Evolutionary conservation across 23 tunicate genomes (phyloP).

Genomic region (Diplosoma virens): DNA sequence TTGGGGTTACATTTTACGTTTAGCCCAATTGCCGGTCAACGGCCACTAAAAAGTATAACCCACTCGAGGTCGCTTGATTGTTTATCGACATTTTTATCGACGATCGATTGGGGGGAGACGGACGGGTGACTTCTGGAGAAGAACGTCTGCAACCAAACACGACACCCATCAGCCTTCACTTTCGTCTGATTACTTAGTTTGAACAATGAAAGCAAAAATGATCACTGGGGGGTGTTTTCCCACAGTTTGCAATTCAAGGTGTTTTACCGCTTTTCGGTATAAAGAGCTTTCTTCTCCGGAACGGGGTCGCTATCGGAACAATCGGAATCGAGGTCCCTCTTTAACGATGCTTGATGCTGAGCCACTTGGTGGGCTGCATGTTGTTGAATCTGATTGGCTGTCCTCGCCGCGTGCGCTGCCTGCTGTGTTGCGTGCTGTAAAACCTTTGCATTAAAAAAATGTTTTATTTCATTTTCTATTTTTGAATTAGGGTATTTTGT

Average conservation of each 20-base stretch:
- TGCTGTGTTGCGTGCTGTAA: constrained; percentile 2
- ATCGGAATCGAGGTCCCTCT: constrained; percentile 76
- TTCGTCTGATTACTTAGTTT: neutral
- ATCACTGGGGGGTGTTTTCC: neutral
- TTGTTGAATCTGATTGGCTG: constrained; percentile 79
- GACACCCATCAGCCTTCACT: neutral
- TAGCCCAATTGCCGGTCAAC: too few species aligned
- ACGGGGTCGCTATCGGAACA: constrained; percentile 65
- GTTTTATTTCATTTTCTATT: too few species aligned
- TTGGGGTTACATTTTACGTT: too few species aligned
- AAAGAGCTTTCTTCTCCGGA: constrained; percentile 48
- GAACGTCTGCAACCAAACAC: constrained; percentile 26
- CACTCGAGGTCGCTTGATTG: too few species aligned
- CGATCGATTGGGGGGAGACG: constrained; percentile 26
- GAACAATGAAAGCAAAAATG: neutral
- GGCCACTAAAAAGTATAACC: neutral
- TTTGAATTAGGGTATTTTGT: too few species aligned
- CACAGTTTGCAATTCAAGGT: neutral
- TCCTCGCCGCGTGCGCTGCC: constrained; percentile 60
- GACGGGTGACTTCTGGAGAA: constrained; percentile 14
- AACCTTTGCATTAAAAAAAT: too few species aligned
- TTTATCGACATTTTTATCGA: constrained; percentile 36
- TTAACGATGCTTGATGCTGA: constrained; percentile 65
- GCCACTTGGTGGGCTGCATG: constrained; percentile 90
- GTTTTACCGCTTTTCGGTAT: constrained; percentile 15